Percentiles rank a stretch among this genome's conserved stretches.
Evolutionary conservation across 1,140 invertebrate species (phyloP).

Genomic region (Conus betulinus): DNA sequence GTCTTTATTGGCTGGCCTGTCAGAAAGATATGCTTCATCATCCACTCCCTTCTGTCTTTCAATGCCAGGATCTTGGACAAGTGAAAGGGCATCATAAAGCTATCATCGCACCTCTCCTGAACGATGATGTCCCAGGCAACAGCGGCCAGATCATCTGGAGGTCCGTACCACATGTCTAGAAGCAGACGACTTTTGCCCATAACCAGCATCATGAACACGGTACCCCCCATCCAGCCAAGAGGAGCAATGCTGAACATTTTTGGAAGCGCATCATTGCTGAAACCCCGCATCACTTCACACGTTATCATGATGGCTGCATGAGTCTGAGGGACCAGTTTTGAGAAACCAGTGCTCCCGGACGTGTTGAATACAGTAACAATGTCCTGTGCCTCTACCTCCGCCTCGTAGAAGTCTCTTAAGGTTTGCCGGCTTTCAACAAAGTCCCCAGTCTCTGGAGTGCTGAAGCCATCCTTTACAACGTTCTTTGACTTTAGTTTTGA

Average conservation of each 20-base stretch:
- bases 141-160: neutral
- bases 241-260: neutral
- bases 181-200: neutral
- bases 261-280: neutral
- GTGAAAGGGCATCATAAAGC: neutral
- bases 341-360: slow-evolving; percentile 23
- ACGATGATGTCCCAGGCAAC: neutral
- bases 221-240: slow-evolving; percentile 3
- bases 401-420: neutral
- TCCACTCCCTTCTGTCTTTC: neutral
- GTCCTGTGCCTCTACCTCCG: neutral
- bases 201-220: neutral
- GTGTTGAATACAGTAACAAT: slow-evolving; percentile 11
- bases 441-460: neutral
- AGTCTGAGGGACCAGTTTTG: slow-evolving; percentile 13
- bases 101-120: neutral
- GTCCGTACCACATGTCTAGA: neutral
- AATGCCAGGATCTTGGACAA: neutral
- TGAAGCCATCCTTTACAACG: neutral
- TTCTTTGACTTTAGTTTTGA: neutral
- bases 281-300: no score
- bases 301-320: neutral
- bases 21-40: neutral
- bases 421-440: neutral
- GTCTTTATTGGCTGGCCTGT: neutral